A percentile compares a stretch with the other conserved stretches of the same genome.
phyloP scores from a whole-genome alignment of 2,888 invertebrate genomes.

The Hirtodrosophila alboralis region DNA sequence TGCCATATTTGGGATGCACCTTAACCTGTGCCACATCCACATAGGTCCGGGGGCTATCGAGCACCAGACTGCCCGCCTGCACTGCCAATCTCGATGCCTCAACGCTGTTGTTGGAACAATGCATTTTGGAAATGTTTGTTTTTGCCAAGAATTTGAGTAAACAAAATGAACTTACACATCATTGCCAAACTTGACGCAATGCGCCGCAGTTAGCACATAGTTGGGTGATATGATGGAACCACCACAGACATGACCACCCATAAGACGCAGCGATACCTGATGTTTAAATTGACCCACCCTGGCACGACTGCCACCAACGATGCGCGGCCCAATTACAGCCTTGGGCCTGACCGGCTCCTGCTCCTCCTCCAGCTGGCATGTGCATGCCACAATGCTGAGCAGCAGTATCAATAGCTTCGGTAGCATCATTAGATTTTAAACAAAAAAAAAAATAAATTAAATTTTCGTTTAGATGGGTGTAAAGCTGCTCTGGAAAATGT shows the following conservation, averaged over 20 bases:
- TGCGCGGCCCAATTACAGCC: conserved; percentile 35
- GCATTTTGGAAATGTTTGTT: too few species aligned
- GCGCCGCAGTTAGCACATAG: conserved; percentile 81
- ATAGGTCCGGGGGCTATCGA: conserved; percentile 54
- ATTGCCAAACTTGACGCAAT: conserved; percentile 72
- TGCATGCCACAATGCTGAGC: conserved; percentile 5
- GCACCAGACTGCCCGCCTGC: conserved; percentile 68
- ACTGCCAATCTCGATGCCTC: conserved; percentile 55
- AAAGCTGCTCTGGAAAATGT: conserved; percentile 15
- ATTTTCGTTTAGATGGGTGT: too few species aligned
- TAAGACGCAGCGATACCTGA: conserved; percentile 80
- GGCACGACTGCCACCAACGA: conserved; percentile 82
- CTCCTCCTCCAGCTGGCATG: not conserved
- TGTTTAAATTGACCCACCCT: conserved; percentile 81
- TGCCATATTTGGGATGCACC: conserved; percentile 67
- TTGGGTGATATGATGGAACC: conserved; percentile 74
- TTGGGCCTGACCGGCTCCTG: conserved; percentile 1
- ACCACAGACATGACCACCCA: conserved; percentile 73
- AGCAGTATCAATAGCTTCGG: conserved; percentile 28
- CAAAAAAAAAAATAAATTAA: too few species aligned
- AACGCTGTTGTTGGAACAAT: conserved; percentile 37
- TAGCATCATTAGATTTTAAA: too few species aligned
- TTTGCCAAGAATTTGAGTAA: not conserved
- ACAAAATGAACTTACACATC: conserved; percentile 53
- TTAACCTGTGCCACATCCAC: conserved; percentile 56